A percentile compares a stretch with the other conserved stretches of the same genome.
These are phyloP conservation scores for Hestina assimilis DNA, from an alignment of 1,140 invertebrate species.

Conservation along the genomic window DNA sequence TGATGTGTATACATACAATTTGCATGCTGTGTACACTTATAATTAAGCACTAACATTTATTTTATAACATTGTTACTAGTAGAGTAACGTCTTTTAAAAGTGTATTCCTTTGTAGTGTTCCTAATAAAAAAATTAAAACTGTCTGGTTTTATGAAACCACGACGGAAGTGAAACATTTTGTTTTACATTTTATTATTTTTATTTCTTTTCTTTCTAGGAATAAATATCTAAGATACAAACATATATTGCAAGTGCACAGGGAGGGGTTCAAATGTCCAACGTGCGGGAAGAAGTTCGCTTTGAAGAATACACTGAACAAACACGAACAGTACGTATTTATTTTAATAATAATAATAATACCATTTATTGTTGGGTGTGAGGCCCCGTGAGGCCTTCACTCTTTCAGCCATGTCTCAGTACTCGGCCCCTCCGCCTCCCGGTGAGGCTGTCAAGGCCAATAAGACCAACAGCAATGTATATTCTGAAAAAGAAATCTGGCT, in stretches of 20 bases:
- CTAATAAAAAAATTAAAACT: not conserved
- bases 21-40: too few relatives aligned
- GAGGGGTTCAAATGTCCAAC: conserved; percentile 35
- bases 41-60: too few relatives aligned
- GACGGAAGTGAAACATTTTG: not conserved
- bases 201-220: conserved; percentile 26
- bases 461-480: too few relatives aligned
- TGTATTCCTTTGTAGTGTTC: not conserved
- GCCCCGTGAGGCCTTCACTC: too few relatives aligned
- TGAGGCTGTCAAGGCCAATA: too few relatives aligned
- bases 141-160: too few relatives aligned
- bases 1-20: too few relatives aligned
- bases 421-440: too few relatives aligned
- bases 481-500: too few relatives aligned
- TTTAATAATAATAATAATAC: too few relatives aligned
- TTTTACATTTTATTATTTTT: not conserved
- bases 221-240: conserved; percentile 44
- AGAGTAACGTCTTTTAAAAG: not conserved
- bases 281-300: conserved; percentile 45
- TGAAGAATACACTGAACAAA: conserved; percentile 38
- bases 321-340: conserved; percentile 39
- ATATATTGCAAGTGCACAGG: conserved; percentile 35
- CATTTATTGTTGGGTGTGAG: too few relatives aligned
- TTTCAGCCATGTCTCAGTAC: too few relatives aligned
- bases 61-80: not conserved